These are phyloP conservation scores for Bagarius yarrelli DNA, from an alignment of 2,113 vertebrate species.

Conservation along the genomic window DNA sequence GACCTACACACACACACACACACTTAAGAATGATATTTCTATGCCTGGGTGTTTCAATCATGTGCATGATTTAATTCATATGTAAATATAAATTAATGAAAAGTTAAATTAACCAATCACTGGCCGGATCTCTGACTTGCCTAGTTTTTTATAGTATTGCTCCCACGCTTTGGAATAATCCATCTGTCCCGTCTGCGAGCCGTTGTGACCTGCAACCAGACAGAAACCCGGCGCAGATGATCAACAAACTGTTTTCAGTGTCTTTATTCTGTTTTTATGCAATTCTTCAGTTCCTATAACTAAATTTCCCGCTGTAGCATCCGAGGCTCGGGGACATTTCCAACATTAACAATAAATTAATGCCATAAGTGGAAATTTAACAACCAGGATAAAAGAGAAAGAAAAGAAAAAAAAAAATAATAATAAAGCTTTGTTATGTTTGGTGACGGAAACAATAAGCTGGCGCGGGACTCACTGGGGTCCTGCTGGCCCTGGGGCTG, in stretches of 20 bases:
- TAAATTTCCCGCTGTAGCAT: background rate
- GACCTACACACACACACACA: slow-evolving; percentile 73
- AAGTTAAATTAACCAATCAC: background rate
- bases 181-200: slow-evolving; percentile 74
- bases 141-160: slow-evolving; percentile 70
- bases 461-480: slow-evolving; percentile 76
- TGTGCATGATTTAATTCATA: too few relatives aligned
- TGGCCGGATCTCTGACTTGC: slow-evolving; percentile 50
- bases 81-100: background rate
- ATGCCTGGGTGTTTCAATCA: too few relatives aligned
- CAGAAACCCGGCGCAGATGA: slow-evolving; percentile 51
- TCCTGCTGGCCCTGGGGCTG: slow-evolving; percentile 93
- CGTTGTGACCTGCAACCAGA: slow-evolving; percentile 74
- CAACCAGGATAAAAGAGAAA: background rate
- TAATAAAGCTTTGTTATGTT: background rate
- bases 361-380: slow-evolving; percentile 15
- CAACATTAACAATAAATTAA: slow-evolving; percentile 23
- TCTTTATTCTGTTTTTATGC: background rate
- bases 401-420: background rate
- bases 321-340: slow-evolving; percentile 7
- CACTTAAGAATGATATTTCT: too few relatives aligned
- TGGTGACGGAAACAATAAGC: background rate
- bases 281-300: background rate
- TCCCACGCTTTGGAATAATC: slow-evolving; percentile 65
- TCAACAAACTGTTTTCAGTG: slow-evolving; percentile 7